Conservation (phyloP, 2,797 vertebrate species). For the Dryobates pubescens region DNA sequence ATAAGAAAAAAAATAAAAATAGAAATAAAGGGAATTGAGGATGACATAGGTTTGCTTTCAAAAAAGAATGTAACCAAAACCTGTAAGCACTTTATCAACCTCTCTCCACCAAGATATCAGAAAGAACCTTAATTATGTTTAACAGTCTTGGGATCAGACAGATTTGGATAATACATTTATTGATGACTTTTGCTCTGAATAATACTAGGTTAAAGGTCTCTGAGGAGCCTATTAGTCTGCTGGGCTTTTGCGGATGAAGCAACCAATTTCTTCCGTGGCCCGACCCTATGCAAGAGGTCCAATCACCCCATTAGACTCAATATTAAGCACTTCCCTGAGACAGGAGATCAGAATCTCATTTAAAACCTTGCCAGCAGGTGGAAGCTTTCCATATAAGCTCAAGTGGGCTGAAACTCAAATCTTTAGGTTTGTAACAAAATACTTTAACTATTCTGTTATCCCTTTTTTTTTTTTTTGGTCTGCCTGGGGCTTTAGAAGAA, state of each 20-base stretch:
- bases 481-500: constrained; percentile 17
- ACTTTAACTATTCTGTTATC: neutral
- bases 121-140: neutral
- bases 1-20: neutral
- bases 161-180: neutral
- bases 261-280: neutral
- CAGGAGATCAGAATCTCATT: neutral
- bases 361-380: neutral
- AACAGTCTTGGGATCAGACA: neutral
- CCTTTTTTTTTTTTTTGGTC: neutral
- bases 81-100: neutral
- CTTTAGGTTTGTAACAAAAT: neutral
- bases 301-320: neutral
- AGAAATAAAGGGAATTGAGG: neutral
- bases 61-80: neutral
- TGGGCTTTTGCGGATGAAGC: neutral
- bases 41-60: neutral
- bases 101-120: neutral
- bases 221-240: neutral
- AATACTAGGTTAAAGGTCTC: constrained; percentile 9
- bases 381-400: neutral
- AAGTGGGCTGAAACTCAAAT: neutral
- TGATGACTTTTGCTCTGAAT: neutral
- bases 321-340: neutral
- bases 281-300: neutral